Conservation (phyloP, 2,888 invertebrate species). For the Chamaedrilus cognettii region DNA sequence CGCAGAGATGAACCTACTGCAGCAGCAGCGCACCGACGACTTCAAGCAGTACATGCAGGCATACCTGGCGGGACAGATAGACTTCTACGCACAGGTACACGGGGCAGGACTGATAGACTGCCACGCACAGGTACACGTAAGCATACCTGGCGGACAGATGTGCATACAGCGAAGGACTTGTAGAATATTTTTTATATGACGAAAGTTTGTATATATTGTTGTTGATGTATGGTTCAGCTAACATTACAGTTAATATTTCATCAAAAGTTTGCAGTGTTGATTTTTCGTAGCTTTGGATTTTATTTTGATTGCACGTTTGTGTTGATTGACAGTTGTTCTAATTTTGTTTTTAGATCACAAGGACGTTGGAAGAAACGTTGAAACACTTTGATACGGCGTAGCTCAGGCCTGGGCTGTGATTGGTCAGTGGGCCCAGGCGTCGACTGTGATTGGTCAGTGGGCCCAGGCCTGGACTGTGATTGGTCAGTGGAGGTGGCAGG, state of each 20-base stretch:
- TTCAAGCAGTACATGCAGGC: conserved; percentile 24
- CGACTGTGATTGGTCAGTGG: too few relatives aligned
- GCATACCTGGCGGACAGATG: neutral
- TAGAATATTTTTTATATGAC: too few relatives aligned
- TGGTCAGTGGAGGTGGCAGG: too few relatives aligned
- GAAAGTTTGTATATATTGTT: neutral
- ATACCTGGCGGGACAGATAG: conserved; percentile 24
- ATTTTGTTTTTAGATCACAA: neutral
- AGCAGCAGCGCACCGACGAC: conserved; percentile 20
- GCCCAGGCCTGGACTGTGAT: too few relatives aligned
- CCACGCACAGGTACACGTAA: neutral
- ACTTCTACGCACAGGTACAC: conserved; percentile 23
- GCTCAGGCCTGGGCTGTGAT: neutral
- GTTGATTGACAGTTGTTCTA: too few relatives aligned
- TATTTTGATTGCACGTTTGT: neutral
- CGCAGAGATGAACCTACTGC: conserved; percentile 25
- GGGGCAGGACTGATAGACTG: neutral
- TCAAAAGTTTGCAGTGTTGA: too few relatives aligned
- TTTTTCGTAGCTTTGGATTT: neutral
- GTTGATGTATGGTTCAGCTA: neutral
- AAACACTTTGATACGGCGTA: conserved; percentile 2
- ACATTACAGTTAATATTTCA: too few relatives aligned
- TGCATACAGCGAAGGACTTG: neutral
- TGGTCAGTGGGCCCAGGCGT: too few relatives aligned
- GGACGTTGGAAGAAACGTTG: conserved; percentile 1